Base-by-base conservation (phyloP, 2,888 invertebrate genomes). In the Trissoscelio sp. region DNA sequence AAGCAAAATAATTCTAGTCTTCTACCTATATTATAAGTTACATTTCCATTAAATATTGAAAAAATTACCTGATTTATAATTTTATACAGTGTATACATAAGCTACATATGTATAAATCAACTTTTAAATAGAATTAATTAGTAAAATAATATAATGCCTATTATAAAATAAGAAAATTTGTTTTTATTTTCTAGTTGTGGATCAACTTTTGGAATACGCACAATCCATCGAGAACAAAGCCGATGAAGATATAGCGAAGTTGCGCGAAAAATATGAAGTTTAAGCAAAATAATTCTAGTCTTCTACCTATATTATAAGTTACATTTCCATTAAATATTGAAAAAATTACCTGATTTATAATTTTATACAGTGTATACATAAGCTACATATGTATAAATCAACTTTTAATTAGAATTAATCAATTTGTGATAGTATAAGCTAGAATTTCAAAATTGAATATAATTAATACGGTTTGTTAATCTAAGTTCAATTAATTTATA, bases 261-360 rank as follows among this genome's bases (percentile, higher is more conserved):
- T 93, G 78, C 84, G 87, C 31, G 70, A 83, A 16, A 89, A 88
- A 82, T 93, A 91, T 83, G 92, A 92, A 84, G 79, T 92, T 57
- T 92, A 88, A 88, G n/a, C n/a, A 4, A 48, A 62, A 9, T 16
- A 9, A 44, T 6, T 7, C 12, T 39, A 39, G 12, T 39, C 12
- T 44, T 9, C 11, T 44, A 2, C 11, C 2, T 44, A 18, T 11
- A 18, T 51, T 5, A 34, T 34, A 9, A 34, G 9, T 11, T 34
- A 34, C 34, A 7, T 34, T 34, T 34, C 11, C 34, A 24, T 24
- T 4, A 24, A 24, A 5, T 24, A 4, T 24, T 24, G 6, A 24
- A 24, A 24, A n/a, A n/a, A n/a, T n/a, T n/a, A n/a, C n/a, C n/a
- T n/a, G n/a, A n/a, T n/a, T n/a, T 28, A 3, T 28, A 3, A 3